A percentile compares a stretch with the other conserved stretches of the same genome.
Evolutionary conservation across 2,113 vertebrate species (phyloP).

Genomic region (Semicossyphus pulcher): DNA sequence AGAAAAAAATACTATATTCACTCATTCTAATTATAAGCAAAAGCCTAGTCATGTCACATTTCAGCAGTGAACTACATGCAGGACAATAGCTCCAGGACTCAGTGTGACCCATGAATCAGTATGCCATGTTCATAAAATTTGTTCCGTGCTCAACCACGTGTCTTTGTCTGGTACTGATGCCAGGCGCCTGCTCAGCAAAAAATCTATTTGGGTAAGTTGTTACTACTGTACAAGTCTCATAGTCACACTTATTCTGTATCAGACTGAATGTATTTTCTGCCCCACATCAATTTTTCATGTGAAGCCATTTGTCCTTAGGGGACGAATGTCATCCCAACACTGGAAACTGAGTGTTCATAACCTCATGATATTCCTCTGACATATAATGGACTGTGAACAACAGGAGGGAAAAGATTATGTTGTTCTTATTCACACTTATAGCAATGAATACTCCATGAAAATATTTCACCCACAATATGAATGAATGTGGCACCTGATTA

Average conservation of each 20-base stretch:
- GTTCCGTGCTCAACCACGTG: constrained; percentile 65
- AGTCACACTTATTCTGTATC: constrained; percentile 55
- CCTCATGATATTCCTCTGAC: constrained; percentile 51
- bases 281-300: constrained; percentile 82
- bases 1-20: neutral
- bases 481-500: constrained; percentile 67
- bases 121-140: constrained; percentile 65
- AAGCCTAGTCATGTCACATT: constrained; percentile 20
- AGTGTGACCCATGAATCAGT: constrained; percentile 73
- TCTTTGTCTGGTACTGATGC: constrained; percentile 72
- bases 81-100: constrained; percentile 52
- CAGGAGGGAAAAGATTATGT: constrained; percentile 15
- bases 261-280: constrained; percentile 79
- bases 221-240: constrained; percentile 47
- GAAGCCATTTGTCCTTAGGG: constrained; percentile 77
- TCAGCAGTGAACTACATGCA: constrained; percentile 12
- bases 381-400: constrained; percentile 54
- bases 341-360: constrained; percentile 66
- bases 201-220: constrained; percentile 81
- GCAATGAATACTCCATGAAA: too few relatives aligned
- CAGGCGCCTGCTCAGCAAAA: constrained; percentile 63
- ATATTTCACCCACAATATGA: constrained; percentile 28
- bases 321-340: constrained; percentile 71
- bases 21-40: neutral
- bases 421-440: constrained; percentile 25